Conservation (phyloP, 2,797 vertebrate genomes). For the Crenuchus spilurus region DNA sequence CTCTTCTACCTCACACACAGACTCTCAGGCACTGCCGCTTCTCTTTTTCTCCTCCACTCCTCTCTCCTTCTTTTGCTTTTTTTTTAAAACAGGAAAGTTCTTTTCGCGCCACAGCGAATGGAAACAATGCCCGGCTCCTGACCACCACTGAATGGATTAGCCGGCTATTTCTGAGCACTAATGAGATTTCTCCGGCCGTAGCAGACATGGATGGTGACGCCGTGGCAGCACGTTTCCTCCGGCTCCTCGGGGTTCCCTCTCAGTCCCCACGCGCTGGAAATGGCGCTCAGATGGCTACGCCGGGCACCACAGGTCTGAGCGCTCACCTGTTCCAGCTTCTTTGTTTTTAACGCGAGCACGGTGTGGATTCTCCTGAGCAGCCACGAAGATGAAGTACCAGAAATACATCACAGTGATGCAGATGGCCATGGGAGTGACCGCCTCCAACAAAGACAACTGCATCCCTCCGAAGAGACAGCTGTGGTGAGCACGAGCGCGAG, state of each 20-base stretch:
- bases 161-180: slow-evolving; percentile 81
- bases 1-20: slow-evolving; percentile 43
- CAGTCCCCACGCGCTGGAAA: slow-evolving; percentile 69
- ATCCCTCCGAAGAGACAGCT: slow-evolving; percentile 92
- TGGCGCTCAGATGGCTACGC: slow-evolving; percentile 72
- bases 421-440: slow-evolving; percentile 99
- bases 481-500: slow-evolving; percentile 86
- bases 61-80: slow-evolving; percentile 8
- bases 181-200: slow-evolving; percentile 81
- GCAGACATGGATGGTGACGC: slow-evolving; percentile 77
- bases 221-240: slow-evolving; percentile 70
- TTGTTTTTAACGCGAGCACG: slow-evolving; percentile 50
- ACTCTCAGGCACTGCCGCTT: slow-evolving; percentile 42
- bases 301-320: slow-evolving; percentile 61
- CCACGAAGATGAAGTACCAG: slow-evolving; percentile 91
- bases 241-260: slow-evolving; percentile 68
- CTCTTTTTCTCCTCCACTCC: not conserved
- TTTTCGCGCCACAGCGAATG: slow-evolving; percentile 43
- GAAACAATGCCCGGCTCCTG: slow-evolving; percentile 73
- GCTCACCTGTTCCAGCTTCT: slow-evolving; percentile 78
- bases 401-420: slow-evolving; percentile 99
- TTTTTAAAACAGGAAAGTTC: slow-evolving; percentile 34
- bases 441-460: slow-evolving; percentile 95
- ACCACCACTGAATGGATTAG: slow-evolving; percentile 79
- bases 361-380: slow-evolving; percentile 72